A percentile compares a stretch with the other conserved stretches of the same genome.
phyloP scores from a whole-genome alignment of 2,797 vertebrate species.

The Australoheros facetus region DNA sequence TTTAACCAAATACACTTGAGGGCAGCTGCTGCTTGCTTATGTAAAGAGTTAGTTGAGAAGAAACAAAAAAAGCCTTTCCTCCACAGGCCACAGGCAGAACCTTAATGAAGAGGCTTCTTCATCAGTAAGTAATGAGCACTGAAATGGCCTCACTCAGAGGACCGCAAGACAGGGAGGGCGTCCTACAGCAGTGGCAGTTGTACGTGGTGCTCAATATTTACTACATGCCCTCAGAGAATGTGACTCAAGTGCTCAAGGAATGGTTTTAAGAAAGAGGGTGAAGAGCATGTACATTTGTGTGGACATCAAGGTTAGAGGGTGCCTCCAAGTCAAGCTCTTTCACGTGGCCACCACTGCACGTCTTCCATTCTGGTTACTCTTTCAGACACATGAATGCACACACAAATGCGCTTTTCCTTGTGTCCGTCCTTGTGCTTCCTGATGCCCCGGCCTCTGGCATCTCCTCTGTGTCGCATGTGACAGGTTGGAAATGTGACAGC shows the following conservation, averaged over 20 bases:
- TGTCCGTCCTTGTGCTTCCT: conserved; percentile 72
- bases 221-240: conserved; percentile 47
- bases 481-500: conserved; percentile 83
- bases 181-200: conserved; percentile 58
- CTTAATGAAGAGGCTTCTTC: conserved; percentile 75
- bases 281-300: conserved; percentile 35
- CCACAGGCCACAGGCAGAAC: conserved; percentile 65
- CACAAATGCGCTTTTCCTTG: conserved; percentile 42
- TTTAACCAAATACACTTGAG: conserved; percentile 64
- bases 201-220: conserved; percentile 63
- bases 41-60: conserved; percentile 59
- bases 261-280: conserved; percentile 56
- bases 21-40: conserved; percentile 66
- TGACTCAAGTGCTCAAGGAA: conserved; percentile 75
- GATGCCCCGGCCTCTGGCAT: conserved; percentile 73
- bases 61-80: conserved; percentile 60
- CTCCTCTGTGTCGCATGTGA: conserved; percentile 75
- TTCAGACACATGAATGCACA: conserved; percentile 45
- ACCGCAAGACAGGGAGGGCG: conserved; percentile 42
- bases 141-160: conserved; percentile 58
- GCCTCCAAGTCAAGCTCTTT: conserved; percentile 72
- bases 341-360: conserved; percentile 60
- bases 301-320: conserved; percentile 67
- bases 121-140: conserved; percentile 74
- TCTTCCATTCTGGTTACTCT: conserved; percentile 51